phyloP scores from a whole-genome alignment of 1,140 invertebrate species.

The Cherax quadricarinatus region DNA sequence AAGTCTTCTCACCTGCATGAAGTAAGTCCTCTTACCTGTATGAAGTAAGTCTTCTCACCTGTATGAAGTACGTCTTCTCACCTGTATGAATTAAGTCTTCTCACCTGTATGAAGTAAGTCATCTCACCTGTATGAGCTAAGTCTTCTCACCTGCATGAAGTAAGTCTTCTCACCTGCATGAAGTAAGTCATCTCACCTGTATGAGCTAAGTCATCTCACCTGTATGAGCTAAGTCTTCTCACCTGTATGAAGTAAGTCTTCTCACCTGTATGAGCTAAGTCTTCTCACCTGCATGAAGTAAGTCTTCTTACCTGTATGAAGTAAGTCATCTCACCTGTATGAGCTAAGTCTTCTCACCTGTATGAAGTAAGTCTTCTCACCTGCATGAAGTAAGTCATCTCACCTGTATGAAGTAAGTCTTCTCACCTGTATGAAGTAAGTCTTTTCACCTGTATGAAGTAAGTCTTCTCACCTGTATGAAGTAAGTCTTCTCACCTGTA shows the following conservation, averaged over 20 bases:
- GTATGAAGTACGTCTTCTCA: neutral
- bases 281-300: neutral
- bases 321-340: neutral
- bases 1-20: too few relatives aligned
- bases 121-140: neutral
- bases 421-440: constrained; percentile 28
- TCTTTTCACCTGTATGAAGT: neutral
- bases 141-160: neutral
- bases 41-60: neutral
- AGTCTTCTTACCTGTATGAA: neutral
- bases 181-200: neutral
- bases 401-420: neutral
- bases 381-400: neutral
- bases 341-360: neutral
- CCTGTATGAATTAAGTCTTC: neutral
- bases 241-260: constrained; percentile 20
- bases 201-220: neutral
- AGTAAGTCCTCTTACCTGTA: neutral
- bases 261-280: neutral
- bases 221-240: neutral
- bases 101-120: neutral
- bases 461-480: neutral
- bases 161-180: neutral
- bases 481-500: neutral
- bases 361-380: neutral